These are phyloP conservation scores for Morinoia aosen DNA, from an alignment of 2,888 invertebrate species.

Conservation along the genomic window DNA sequence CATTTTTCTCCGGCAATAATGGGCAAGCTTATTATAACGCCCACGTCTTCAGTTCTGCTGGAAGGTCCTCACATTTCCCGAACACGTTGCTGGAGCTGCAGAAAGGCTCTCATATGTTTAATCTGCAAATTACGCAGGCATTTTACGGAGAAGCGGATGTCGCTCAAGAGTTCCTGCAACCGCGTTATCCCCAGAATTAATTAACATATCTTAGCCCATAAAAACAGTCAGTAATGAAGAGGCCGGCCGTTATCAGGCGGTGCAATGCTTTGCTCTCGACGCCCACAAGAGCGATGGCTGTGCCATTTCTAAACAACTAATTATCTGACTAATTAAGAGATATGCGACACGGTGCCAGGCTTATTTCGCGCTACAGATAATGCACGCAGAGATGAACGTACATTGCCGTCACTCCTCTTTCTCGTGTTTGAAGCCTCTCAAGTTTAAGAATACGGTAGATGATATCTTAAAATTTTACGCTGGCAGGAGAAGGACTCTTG, in stretches of 20 bases:
- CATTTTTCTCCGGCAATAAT: neutral
- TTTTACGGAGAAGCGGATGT: neutral
- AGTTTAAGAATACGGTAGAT: neutral
- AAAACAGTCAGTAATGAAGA: slow-evolving; percentile 37
- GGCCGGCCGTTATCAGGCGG: slow-evolving; percentile 21
- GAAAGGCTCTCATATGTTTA: neutral
- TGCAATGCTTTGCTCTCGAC: slow-evolving; percentile 40
- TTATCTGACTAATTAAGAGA: slow-evolving; percentile 37
- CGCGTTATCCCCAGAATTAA: slow-evolving; percentile 8
- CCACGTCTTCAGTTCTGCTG: neutral
- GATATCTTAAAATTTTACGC: neutral
- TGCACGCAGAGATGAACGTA: neutral
- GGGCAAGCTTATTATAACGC: neutral
- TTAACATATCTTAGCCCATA: slow-evolving; percentile 9
- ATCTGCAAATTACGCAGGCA: neutral
- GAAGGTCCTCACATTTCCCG: neutral
- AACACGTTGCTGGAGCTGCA: neutral
- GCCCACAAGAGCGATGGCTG: neutral
- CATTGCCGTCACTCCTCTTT: neutral
- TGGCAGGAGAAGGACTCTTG: neutral
- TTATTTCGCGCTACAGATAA: slow-evolving; percentile 16
- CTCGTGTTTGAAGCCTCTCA: neutral
- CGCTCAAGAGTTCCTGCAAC: neutral
- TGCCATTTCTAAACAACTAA: slow-evolving; percentile 26
- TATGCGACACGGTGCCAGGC: neutral